These are phyloP conservation scores for Eilema sororculum DNA, from an alignment of 2,888 invertebrate genomes.

Conservation along the genomic window DNA sequence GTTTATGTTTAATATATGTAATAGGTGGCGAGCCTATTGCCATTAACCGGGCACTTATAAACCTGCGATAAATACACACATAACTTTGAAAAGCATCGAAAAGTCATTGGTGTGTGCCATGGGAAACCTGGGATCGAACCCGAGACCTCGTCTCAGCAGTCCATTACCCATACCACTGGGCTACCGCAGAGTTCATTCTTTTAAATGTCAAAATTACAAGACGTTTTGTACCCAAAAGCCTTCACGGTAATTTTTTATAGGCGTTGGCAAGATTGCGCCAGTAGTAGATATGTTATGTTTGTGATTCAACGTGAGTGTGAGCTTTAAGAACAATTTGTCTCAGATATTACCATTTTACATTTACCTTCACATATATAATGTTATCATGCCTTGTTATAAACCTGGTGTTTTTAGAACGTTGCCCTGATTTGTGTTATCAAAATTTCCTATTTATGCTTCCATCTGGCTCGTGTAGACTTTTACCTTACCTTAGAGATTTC, in stretches of 20 bases:
- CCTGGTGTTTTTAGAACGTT: not conserved
- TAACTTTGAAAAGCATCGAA: too few relatives aligned
- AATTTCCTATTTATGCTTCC: not conserved
- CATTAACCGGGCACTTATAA: too few relatives aligned
- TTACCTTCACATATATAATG: not conserved
- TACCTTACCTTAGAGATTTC: not conserved
- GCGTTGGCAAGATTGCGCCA: not conserved
- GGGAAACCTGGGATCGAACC: too few relatives aligned
- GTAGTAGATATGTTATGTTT: not conserved
- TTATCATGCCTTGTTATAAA: not conserved
- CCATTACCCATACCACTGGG: too few relatives aligned
- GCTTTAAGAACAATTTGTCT: not conserved
- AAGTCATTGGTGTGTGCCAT: too few relatives aligned
- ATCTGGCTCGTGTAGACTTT: slow-evolving; percentile 1
- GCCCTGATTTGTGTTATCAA: slow-evolving; percentile 4
- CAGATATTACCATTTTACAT: not conserved
- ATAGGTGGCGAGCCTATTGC: too few relatives aligned
- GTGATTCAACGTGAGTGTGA: not conserved
- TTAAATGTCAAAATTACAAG: too few relatives aligned
- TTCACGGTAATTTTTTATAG: not conserved
- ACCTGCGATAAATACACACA: too few relatives aligned
- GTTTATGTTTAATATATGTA: too few relatives aligned
- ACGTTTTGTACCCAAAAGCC: not conserved
- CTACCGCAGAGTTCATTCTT: too few relatives aligned
- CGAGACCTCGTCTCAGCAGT: too few relatives aligned